Conservation (phyloP, 2,113 vertebrate species). For the Sakesphorus luctuosus region DNA sequence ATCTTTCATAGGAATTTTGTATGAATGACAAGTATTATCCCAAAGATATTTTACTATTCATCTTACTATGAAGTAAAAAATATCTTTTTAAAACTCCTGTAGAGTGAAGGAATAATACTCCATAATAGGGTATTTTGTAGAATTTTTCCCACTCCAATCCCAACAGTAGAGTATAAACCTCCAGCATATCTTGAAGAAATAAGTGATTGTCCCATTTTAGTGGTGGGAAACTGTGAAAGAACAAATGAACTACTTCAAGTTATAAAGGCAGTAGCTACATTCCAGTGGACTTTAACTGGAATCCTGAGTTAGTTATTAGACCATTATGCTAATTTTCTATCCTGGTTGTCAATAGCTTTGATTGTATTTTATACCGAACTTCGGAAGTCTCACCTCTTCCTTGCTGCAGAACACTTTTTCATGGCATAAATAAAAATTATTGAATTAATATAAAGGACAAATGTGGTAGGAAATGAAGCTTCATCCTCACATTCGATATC, state of each 20-base stretch:
- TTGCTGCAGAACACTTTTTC: not conserved
- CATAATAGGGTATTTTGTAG: not conserved
- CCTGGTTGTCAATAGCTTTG: not conserved
- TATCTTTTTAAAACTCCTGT: not conserved
- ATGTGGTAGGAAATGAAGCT: not conserved
- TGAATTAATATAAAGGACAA: not conserved
- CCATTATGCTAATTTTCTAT: not conserved
- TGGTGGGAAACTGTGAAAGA: not conserved
- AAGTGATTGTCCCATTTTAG: not conserved
- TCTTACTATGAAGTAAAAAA: not conserved
- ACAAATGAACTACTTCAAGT: not conserved
- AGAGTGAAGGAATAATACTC: not conserved
- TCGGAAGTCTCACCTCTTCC: fast-evolving
- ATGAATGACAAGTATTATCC: not conserved
- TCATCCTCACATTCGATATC: not conserved
- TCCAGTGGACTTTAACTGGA: not conserved
- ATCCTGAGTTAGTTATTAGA: not conserved
- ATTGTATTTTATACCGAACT: not conserved
- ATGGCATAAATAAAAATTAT: not conserved
- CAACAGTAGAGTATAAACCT: not conserved
- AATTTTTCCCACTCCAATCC: not conserved
- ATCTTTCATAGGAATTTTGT: not conserved
- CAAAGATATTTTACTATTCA: not conserved
- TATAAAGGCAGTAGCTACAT: not conserved
- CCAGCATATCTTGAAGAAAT: not conserved